Evolutionary conservation across 2,888 invertebrate genomes (phyloP), one percentile per base, ranked within the genome.

Genomic region (Drymonia ruficornis): DNA sequence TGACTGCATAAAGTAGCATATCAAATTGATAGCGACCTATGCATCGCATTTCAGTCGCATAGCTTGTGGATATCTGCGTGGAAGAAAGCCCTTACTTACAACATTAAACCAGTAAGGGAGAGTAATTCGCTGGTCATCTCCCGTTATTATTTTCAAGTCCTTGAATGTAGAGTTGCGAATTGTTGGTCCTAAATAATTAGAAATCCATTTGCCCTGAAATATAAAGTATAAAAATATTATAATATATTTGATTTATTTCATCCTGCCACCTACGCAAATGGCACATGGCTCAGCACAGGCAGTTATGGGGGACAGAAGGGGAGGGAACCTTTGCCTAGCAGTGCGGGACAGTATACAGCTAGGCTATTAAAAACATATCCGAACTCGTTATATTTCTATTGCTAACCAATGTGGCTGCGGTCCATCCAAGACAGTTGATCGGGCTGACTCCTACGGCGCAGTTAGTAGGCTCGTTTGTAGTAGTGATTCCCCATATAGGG

Each of bases 381-480:
- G n/a, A n/a, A n/a, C n/a, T n/a, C 96, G 97, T 0, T 97, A 97
- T n/a, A 12, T 97, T 89, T 83, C 97, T 90, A 15, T 16, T 19
- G 34, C 59, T 60, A 73, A 91, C 94, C 85, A 94, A 91, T 40
- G 90, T 80, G 11, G 72, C 62, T 0, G 96, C 93, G 0, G 93
- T 94, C 96, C 97, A 97, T 2, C 95, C 96, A 83, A 97, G 93
- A 48, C 94, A 93, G 84, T 96, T 96, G 76, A 97, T 96, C 2
- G 79, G 76, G 5, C 69, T 66, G 56, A 89, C 64, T 1, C 92
- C 91, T 0, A 94, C 36, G 0, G 94, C 76, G 0, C 95, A 95
- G 70, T 95, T 94, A 0, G 93, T 74, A 0, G 98, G 98, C 76
- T 98, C 98, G 80, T 98, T 98, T 43, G 97, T 97, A 0, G 96